phyloP scores from a whole-genome alignment of 2,888 invertebrate genomes.

The Hololepta plana region DNA sequence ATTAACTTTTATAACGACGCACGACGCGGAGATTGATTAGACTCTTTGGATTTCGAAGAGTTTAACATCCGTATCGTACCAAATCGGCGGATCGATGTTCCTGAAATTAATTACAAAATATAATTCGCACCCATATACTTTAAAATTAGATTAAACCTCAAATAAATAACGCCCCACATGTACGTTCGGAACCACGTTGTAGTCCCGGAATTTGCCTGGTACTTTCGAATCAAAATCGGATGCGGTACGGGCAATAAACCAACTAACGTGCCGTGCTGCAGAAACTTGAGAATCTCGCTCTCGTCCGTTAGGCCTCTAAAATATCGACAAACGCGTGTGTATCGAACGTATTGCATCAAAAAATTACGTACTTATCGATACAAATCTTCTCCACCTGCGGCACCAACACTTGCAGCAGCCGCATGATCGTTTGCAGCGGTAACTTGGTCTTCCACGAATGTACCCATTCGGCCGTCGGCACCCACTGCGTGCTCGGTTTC shows the following conservation, averaged over 20 bases:
- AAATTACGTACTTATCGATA: conserved; percentile 68
- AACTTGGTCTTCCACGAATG: conserved; percentile 91
- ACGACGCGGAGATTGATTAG: too few species aligned
- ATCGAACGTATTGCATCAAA: not conserved
- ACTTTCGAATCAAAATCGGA: conserved; percentile 96
- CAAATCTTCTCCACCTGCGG: conserved; percentile 99
- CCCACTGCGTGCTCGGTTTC: conserved; percentile 40
- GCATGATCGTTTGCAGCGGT: conserved; percentile 97
- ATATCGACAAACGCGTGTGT: conserved; percentile 13
- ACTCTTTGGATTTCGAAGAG: conserved; percentile 96
- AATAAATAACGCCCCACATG: conserved; percentile 98
- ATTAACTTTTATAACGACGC: too few species aligned
- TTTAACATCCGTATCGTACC: conserved; percentile 99
- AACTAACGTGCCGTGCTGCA: conserved; percentile 96
- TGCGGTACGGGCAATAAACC: conserved; percentile 96
- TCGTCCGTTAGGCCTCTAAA: conserved; percentile 98
- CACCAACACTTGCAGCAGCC: conserved; percentile 91
- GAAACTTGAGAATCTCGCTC: conserved; percentile 95
- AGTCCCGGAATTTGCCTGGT: conserved; percentile 96
- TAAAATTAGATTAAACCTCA: conserved; percentile 42
- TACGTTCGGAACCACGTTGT: conserved; percentile 99
- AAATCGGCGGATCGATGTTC: conserved; percentile 96
- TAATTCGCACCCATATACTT: not conserved
- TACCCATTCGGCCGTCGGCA: conserved; percentile 93
- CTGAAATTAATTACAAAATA: conserved; percentile 29